Percentiles rank a stretch among this genome's conserved stretches.
Conservation (phyloP, 2,113 vertebrate species). For the Tor tambroides region DNA sequence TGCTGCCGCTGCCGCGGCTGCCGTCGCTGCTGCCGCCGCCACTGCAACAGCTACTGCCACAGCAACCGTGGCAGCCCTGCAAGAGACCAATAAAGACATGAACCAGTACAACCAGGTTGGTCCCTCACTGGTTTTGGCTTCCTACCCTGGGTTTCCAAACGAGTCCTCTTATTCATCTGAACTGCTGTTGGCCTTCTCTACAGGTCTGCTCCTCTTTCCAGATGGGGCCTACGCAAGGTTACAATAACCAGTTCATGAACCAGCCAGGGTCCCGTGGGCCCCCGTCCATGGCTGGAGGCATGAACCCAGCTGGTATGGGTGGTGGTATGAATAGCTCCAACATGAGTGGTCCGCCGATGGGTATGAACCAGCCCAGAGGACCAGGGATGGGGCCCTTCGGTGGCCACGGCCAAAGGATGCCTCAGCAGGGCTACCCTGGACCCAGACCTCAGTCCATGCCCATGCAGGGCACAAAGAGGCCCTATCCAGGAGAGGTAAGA, state of each 20-base stretch:
- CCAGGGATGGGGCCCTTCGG: conserved; percentile 93
- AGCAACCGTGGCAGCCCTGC: conserved; percentile 94
- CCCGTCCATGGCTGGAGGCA: conserved; percentile 87
- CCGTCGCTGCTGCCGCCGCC: conserved; percentile 91
- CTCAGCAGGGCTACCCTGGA: conserved; percentile 94
- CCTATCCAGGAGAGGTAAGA: conserved; percentile 92
- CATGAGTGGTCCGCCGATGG: conserved; percentile 95
- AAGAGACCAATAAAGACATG: conserved; percentile 99
- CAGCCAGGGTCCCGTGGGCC: conserved; percentile 94
- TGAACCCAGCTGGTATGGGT: conserved; percentile 93
- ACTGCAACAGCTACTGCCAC: conserved; percentile 95
- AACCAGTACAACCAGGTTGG: conserved; percentile 97
- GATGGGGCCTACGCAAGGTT: conserved; percentile 96
- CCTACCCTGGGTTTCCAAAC: not conserved
- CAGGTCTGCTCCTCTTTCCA: conserved; percentile 99
- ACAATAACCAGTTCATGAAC: conserved; percentile 99
- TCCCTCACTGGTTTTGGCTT: not conserved
- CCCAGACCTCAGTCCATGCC: conserved; percentile 90
- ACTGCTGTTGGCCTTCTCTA: conserved; percentile 70
- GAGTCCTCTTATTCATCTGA: conserved; percentile 11
- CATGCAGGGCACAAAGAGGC: conserved; percentile 96
- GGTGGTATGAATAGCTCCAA: conserved; percentile 89
- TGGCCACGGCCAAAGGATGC: conserved; percentile 91
- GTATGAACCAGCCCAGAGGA: conserved; percentile 93
- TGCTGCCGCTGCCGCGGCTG: conserved; percentile 90